These are phyloP conservation scores for Aleadryas rufinucha DNA, from an alignment of 2,113 vertebrate species.

Conservation along the genomic window DNA sequence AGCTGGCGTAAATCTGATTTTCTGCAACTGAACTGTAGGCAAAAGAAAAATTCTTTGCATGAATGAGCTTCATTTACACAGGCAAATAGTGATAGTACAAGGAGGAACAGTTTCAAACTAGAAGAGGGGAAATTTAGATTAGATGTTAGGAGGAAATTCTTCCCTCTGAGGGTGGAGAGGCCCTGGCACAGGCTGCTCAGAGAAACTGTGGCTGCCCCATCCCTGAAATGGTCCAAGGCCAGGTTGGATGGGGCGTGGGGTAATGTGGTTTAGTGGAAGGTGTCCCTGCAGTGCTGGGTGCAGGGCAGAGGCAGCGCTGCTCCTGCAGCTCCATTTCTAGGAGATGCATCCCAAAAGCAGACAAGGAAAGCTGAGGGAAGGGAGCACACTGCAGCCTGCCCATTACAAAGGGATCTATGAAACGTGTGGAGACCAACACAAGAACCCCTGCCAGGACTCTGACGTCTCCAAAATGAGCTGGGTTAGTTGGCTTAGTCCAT, in stretches of 20 bases:
- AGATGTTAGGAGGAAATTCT: neutral
- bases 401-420: neutral
- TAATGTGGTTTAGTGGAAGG: neutral
- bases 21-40: neutral
- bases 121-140: neutral
- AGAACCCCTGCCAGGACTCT: neutral
- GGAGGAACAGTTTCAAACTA: neutral
- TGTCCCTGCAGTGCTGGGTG: neutral
- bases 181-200: neutral
- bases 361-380: neutral
- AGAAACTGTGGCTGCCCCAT: neutral
- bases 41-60: neutral
- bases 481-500: neutral
- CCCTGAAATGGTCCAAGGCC: neutral
- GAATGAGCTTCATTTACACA: neutral
- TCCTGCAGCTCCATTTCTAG: neutral
- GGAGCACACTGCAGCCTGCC: neutral
- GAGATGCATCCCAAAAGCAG: neutral
- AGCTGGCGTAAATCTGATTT: neutral
- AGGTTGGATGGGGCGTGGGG: neutral
- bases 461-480: neutral
- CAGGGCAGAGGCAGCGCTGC: neutral
- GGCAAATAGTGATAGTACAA: neutral
- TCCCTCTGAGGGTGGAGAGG: neutral
- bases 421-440: neutral